These are phyloP conservation scores for Cryptoprocta ferox DNA, from an alignment of 2,797 vertebrate species.

Conservation along the genomic window DNA sequence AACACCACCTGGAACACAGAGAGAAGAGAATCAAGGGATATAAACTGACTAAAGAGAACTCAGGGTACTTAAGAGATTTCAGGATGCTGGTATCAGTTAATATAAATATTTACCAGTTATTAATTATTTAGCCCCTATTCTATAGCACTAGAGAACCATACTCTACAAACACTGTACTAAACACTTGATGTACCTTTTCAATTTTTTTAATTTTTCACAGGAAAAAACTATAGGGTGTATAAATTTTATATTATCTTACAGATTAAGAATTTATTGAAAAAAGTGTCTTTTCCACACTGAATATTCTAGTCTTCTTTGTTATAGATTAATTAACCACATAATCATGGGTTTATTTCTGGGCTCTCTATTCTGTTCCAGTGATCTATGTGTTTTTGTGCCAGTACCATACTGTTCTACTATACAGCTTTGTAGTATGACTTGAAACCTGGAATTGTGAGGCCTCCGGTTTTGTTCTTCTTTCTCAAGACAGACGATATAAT, in stretches of 20 bases:
- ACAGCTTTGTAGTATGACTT: background rate
- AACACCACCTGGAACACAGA: background rate
- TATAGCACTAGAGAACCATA: background rate
- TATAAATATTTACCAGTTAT: background rate
- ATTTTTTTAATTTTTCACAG: background rate
- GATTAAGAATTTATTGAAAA: background rate
- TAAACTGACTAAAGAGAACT: background rate
- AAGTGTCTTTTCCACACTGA: background rate
- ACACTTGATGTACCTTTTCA: background rate
- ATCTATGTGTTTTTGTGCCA: background rate
- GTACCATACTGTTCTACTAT: background rate
- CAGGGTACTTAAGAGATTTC: background rate
- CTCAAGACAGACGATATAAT: background rate
- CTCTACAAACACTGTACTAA: background rate
- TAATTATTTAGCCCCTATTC: background rate
- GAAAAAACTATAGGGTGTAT: background rate
- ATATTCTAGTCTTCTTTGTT: background rate
- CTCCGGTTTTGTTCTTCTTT: background rate
- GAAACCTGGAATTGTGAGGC: background rate
- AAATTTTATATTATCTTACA: background rate
- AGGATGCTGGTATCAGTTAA: background rate
- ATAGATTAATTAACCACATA: background rate
- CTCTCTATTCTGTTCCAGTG: background rate
- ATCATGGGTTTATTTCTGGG: background rate
- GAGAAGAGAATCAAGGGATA: background rate